Evolutionary conservation across 2,797 vertebrate genomes (phyloP), one percentile per base, ranked within the genome.

Genomic region (Tachyglossus aculeatus): DNA sequence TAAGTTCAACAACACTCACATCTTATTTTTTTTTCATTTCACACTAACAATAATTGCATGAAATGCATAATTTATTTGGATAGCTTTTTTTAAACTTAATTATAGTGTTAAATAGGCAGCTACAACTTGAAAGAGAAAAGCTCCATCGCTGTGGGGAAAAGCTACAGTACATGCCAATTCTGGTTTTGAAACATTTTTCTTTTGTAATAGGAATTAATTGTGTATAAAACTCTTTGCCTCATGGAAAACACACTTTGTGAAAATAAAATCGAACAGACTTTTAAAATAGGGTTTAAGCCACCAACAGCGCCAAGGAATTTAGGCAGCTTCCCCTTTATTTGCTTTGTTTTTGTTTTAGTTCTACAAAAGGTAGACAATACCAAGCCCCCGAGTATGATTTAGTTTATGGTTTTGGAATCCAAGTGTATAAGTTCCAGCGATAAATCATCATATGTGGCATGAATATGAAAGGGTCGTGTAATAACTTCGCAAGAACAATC

Each of bases 21-120:
- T 88, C 80, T 77, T 82, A 89, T 86, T 89, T 84, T 86, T 79
- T 58, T 57, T 86, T 65, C 65, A 40, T 88, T 87, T 85, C 81
- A 86, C 89, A 85, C 82, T 76, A 83, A 89, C 71, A 86, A 69
- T 88, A 91, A 91, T 92, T 88, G 85, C 86, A 71, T 50, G 80
- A 91, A 91, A 84, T 89, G 80, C 69, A 76, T 86, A 85, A 90
- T 92, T 92, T 91, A 90, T 92, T 90, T 87, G 84, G 88, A 88
- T 89, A 89, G 85, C 81, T 51, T 34, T 21, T 9, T 88, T 87
- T 82, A 88, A 88, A 90, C 90, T 89, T 94, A 94, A 94, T 93
- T 94, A 90, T 70, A 91, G 85, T 84, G 89, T 91, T 91, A 92
- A 90, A 88, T 90, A 92, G 78, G 85, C 78, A 92, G 85, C 81